Base-by-base conservation (phyloP, 1,140 invertebrate genomes). In the Tetramorium alpestre region DNA sequence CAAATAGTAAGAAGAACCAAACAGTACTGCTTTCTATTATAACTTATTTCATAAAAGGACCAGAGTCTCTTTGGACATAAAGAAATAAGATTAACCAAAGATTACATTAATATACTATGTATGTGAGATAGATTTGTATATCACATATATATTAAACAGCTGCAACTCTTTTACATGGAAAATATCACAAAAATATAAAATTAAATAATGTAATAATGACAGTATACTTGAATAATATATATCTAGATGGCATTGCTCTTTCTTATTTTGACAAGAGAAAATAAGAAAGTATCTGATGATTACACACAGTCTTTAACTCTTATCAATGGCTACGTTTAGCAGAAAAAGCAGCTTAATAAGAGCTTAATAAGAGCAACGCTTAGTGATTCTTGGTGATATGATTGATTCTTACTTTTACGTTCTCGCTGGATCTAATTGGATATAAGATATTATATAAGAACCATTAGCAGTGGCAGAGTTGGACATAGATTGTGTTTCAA, bases 251-350 rank as follows among this genome's bases (percentile, higher is more conserved):
- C 33, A 25, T 60, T 60, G 69, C 13, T 25, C 13, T 80, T 33
- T 82, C 8, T 47, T 16, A 28, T 56, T 67, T 60, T 56, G 4
- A 80, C n/a, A 22, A 69, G 22, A 25, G 1, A 2, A 28, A n/a
- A 47, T 51, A 73, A 72, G 18, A 58, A 62, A 84, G 13, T 10
- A 18, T 75, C 22, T 81, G 13, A 33, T 82, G 38, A 60, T 84
- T 60, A 84, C 33, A 33, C 33, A 33, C 80, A 84, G 80, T 84
- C 69, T 84, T 84, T 7, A 75, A 84, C 7, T 44, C 69, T 84
- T 84, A 75, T 73, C 38, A 84, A 33, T 33, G 33, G 33, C 3
- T 33, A 3, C 0, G 33, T 33, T 33, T 4, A 33, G 33, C 3
- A 33, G 33, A 33, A 33, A 33, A 33, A 33, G 33, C 33, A 33